Evolutionary conservation across 2,113 vertebrate species (phyloP).

Genomic region (Balaeniceps rex): DNA sequence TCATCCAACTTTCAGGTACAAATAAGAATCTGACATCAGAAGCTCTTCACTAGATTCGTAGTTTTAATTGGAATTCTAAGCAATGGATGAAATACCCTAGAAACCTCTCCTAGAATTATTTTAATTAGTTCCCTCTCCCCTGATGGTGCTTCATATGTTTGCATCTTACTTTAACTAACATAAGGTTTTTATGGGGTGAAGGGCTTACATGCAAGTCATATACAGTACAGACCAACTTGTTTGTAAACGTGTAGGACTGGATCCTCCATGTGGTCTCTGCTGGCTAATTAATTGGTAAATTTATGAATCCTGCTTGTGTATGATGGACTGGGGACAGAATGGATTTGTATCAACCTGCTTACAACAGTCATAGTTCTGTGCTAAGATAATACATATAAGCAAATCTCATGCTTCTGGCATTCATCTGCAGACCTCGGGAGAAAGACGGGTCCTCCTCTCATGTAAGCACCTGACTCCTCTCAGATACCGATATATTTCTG

Average conservation of each 20-base stretch:
- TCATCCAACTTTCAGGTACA: not conserved
- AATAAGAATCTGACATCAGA: not conserved
- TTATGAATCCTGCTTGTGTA: not conserved
- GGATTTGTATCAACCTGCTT: not conserved
- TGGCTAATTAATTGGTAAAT: not conserved
- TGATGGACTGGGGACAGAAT: not conserved
- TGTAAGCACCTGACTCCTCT: not conserved
- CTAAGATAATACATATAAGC: not conserved
- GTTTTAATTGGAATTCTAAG: not conserved
- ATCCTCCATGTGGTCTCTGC: not conserved
- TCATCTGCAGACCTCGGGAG: not conserved
- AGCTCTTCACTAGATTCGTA: not conserved
- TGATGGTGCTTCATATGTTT: not conserved
- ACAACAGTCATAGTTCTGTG: not conserved
- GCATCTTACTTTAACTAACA: not conserved
- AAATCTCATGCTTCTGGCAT: not conserved
- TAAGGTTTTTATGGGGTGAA: not conserved
- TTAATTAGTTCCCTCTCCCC: not conserved
- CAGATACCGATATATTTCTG: not conserved
- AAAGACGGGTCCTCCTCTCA: not conserved
- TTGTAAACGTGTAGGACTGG: not conserved
- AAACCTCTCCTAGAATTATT: not conserved
- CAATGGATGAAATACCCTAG: not conserved
- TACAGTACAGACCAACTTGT: not conserved
- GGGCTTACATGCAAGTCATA: not conserved